Percentiles rank a stretch among this genome's conserved stretches.
Evolutionary conservation across 2,888 invertebrate species (phyloP).

Genomic region (Rhagonycha lutea): DNA sequence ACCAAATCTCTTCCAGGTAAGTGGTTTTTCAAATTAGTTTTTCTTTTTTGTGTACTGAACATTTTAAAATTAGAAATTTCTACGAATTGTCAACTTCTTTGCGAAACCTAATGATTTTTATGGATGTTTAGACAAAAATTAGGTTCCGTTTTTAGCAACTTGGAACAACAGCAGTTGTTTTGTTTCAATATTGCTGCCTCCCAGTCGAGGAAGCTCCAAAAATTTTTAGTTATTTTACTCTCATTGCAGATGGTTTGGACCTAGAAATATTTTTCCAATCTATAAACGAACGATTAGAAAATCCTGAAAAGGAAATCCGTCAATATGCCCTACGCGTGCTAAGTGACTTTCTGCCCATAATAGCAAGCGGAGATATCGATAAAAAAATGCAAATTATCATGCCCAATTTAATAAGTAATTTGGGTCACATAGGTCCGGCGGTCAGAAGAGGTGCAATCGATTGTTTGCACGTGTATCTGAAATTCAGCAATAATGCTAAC

Average conservation of each 20-base stretch:
- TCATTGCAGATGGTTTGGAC: conserved; percentile 38
- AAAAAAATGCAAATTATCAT: conserved; percentile 66
- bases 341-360: conserved; percentile 76
- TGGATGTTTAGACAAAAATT: not conserved
- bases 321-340: conserved; percentile 81
- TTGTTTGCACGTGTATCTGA: conserved; percentile 73
- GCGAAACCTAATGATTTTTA: not conserved
- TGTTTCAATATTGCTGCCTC: too few relatives aligned
- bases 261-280: conserved; percentile 70
- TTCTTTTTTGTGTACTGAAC: not conserved
- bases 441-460: conserved; percentile 81
- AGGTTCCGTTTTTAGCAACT: not conserved
- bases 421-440: conserved; percentile 80
- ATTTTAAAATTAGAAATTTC: too few relatives aligned
- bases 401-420: conserved; percentile 74
- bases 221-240: not conserved
- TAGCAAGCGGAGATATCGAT: conserved; percentile 67
- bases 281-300: conserved; percentile 72
- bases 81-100: not conserved
- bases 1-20: conserved; percentile 70
- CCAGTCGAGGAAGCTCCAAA: not conserved
- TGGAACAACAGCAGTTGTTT: too few relatives aligned
- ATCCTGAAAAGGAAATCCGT: conserved; percentile 84
- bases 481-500: conserved; percentile 70
- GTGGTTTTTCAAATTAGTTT: not conserved